These are phyloP conservation scores for Uropetala carovei DNA, from an alignment of 2,888 invertebrate genomes.

Conservation along the genomic window DNA sequence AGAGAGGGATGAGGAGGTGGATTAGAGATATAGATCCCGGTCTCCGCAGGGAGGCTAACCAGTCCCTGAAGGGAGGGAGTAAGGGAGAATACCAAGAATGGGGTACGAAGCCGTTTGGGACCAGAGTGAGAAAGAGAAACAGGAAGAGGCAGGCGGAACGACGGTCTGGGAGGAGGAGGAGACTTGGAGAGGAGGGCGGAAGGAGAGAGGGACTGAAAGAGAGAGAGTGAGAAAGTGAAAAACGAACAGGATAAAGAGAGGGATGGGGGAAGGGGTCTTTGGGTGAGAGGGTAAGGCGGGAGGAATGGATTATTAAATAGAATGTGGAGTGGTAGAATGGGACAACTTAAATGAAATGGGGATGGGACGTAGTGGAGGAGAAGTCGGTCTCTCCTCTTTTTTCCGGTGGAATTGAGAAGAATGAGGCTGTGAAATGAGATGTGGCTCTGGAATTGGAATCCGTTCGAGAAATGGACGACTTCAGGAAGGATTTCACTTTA, in stretches of 20 bases:
- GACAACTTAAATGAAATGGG: constrained; percentile 35
- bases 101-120: not conserved
- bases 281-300: not conserved
- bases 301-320: constrained; percentile 28
- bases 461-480: constrained; percentile 60
- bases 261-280: not conserved
- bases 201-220: too few relatives aligned
- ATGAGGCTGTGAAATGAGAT: constrained; percentile 62
- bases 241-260: too few relatives aligned
- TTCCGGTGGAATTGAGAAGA: constrained; percentile 57
- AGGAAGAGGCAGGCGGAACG: not conserved
- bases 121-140: not conserved
- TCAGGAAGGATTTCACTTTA: constrained; percentile 52
- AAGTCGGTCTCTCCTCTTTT: constrained; percentile 24
- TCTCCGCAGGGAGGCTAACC: constrained; percentile 8
- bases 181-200: too few relatives aligned
- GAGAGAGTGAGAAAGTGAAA: too few relatives aligned
- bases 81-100: not conserved
- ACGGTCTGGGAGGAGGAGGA: too few relatives aligned
- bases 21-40: constrained; percentile 24
- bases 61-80: not conserved
- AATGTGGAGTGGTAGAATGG: constrained; percentile 24
- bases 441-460: constrained; percentile 59
- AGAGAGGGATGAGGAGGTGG: constrained; percentile 13
- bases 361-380: not conserved